Evolutionary conservation across 2,113 vertebrate species (phyloP), one percentile per base, ranked within the genome.

Genomic region (Thalassarche chlororhynchos): DNA sequence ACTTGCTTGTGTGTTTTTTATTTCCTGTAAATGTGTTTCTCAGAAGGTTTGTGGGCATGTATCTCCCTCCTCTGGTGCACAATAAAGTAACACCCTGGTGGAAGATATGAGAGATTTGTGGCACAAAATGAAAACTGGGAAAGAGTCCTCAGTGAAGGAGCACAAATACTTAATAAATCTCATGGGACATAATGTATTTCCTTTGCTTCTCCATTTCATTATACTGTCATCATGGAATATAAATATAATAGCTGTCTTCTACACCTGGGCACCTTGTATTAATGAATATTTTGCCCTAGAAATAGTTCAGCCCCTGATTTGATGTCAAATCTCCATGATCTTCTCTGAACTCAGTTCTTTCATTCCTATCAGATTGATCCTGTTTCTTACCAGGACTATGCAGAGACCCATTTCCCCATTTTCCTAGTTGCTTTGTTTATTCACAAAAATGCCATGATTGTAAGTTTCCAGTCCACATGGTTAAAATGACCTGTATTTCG

Each of bases 51-150:
- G 82, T 93, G 60, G 81, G 87, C 79, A 46, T 42, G 57, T 72
- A 81, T 93, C 68, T 84, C 93, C 93, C 62, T 97, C 91, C 29
- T 93, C 66, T 94, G 74, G 86, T 68, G 51, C 86, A 68, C 44
- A 95, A 54, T 68, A 91, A 97, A 96, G 82, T 92, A 96, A 78
- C 93, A 96, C 61, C 32, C 90, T 90, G 9, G 44, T 95, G 76
- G 57, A 92, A 92, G 69, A 81, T 19, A 44, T 1, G 44, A 64
- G 60, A 87, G 54, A 77, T 64, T 14, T 71, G 52, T 46, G 21
- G 57, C 15, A 77, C 90, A 66, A 71, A 79, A 55, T 7, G 13
- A 87, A 92, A 92, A 57, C 16, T 75, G 14, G 42, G 47, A 52
- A 90, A 60, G 29, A 24, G 19, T 38, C 32, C 31, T 84, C 44